Percentiles rank a stretch among this genome's conserved stretches.
Conservation (phyloP, 2,888 invertebrate genomes). For the Caenorhabditis sp. region DNA sequence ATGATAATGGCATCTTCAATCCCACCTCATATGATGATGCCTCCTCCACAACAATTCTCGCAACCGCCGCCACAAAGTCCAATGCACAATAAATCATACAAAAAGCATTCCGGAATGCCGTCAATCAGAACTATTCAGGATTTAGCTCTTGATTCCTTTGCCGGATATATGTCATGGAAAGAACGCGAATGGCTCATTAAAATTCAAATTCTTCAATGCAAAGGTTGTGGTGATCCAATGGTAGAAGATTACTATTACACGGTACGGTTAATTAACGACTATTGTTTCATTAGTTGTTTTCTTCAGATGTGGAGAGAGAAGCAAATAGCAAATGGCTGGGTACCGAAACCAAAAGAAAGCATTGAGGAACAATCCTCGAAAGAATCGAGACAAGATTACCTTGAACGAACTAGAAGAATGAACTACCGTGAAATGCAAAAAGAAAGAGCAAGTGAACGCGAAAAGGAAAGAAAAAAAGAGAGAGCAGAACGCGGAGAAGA, state of each 20-base stretch:
- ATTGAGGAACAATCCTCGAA: conserved; percentile 3
- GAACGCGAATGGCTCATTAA: conserved; percentile 96
- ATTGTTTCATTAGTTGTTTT: neutral
- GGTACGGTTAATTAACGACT: conserved; percentile 33
- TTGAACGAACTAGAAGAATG: conserved; percentile 26
- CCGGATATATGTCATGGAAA: conserved; percentile 87
- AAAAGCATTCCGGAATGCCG: conserved; percentile 48
- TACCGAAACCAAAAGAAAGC: conserved; percentile 14
- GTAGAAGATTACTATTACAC: conserved; percentile 97
- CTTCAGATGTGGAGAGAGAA: conserved; percentile 48
- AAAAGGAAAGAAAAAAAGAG: conserved; percentile 25
- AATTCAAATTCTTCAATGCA: conserved; percentile 86
- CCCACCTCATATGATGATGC: conserved; percentile 11
- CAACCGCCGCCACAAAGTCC: conserved; percentile 1
- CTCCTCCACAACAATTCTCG: conserved; percentile 1
- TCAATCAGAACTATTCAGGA: conserved; percentile 66
- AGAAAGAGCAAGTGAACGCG: conserved; percentile 31
- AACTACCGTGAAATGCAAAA: conserved; percentile 40
- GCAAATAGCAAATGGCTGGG: conserved; percentile 39
- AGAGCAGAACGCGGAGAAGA: conserved; percentile 32
- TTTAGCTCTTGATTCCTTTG: conserved; percentile 67
- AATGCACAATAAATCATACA: conserved; percentile 4
- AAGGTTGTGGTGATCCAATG: conserved; percentile 92
- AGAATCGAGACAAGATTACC: conserved; percentile 22
- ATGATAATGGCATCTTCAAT: conserved; percentile 36